Percentiles rank a stretch among this genome's conserved stretches.
These are phyloP conservation scores for Heliocidaris tuberculata DNA, from an alignment of 35 echinoderm and acorn worm genomes.

Conservation along the genomic window DNA sequence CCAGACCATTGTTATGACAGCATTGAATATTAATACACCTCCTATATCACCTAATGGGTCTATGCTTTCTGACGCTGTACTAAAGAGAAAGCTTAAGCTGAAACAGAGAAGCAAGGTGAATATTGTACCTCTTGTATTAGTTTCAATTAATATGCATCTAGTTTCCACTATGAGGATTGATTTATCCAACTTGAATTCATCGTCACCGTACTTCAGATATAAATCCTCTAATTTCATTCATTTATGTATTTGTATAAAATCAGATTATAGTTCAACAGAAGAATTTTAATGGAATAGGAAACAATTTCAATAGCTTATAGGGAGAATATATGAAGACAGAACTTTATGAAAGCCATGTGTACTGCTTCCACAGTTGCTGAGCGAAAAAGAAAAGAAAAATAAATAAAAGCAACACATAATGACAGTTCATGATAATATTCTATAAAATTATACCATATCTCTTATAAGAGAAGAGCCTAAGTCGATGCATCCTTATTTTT, in stretches of 20 bases:
- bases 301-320: no score
- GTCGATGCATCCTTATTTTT: background rate
- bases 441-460: background rate
- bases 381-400: no score
- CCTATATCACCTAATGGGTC: conserved; percentile 34
- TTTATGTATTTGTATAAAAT: no score
- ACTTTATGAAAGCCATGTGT: no score
- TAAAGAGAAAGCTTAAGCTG: background rate
- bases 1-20: conserved; percentile 60
- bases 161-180: background rate
- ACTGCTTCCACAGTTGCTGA: no score
- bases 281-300: no score
- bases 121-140: background rate
- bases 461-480: background rate
- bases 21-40: conserved; percentile 59
- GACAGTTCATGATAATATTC: no score
- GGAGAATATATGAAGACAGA: no score
- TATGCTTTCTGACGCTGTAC: background rate
- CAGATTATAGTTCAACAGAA: no score
- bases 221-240: background rate
- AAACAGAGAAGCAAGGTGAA: background rate
- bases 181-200: background rate
- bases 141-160: background rate
- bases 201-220: background rate
- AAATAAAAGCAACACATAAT: no score